A percentile compares a stretch with the other conserved stretches of the same genome.
Evolutionary conservation across 2,888 invertebrate genomes (phyloP).

Genomic region (Tenthredo notha): DNA sequence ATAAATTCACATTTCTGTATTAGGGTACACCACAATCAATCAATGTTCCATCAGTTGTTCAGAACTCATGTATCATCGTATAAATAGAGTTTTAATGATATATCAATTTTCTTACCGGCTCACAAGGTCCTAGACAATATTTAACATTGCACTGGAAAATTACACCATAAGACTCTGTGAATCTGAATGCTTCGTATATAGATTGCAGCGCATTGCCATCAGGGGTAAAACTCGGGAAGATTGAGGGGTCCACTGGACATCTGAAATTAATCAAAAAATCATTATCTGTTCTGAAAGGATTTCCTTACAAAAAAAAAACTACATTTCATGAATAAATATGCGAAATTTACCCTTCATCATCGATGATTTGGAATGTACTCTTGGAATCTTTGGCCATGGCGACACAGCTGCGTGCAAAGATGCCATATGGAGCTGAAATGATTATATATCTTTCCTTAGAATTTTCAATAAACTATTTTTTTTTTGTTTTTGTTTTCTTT

Average conservation of each 20-base stretch:
- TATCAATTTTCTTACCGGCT: constrained; percentile 85
- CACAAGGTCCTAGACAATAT: constrained; percentile 96
- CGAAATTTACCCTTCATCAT: constrained; percentile 89
- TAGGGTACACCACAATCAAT: constrained; percentile 34
- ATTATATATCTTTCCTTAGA: constrained; percentile 53
- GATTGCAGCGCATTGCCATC: constrained; percentile 95
- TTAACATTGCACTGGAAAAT: constrained; percentile 99
- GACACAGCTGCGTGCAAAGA: constrained; percentile 96
- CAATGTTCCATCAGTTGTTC: constrained; percentile 39
- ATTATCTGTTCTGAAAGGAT: constrained; percentile 45
- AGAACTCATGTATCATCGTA: background rate
- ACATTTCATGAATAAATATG: background rate
- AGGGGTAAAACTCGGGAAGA: constrained; percentile 95
- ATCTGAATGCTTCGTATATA: constrained; percentile 96
- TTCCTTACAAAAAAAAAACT: constrained; percentile 6
- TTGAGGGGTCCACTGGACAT: constrained; percentile 95
- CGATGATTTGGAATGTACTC: constrained; percentile 97
- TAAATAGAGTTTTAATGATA: background rate
- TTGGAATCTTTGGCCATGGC: constrained; percentile 98
- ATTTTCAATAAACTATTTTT: background rate
- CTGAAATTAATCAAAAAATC: constrained; percentile 74
- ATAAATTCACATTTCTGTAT: constrained; percentile 57
- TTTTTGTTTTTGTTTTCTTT: background rate
- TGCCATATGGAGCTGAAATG: constrained; percentile 93
- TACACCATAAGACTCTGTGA: constrained; percentile 97